Evolutionary conservation across 1,140 invertebrate species (phyloP), one percentile per base, ranked within the genome.

Genomic region (Dermatophagoides farinae): DNA sequence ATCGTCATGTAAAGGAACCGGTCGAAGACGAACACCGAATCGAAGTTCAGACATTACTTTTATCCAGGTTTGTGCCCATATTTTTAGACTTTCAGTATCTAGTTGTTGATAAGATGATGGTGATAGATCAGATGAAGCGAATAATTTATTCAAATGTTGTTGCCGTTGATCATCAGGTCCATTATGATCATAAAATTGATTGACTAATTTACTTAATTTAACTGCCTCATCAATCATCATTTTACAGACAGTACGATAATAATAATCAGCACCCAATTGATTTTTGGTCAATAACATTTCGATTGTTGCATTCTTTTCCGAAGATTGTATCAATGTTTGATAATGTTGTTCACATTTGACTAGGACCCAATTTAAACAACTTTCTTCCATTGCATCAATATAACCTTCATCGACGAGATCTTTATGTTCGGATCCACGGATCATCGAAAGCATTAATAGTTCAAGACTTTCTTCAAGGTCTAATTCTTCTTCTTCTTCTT

Each of bases 41-140:
- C 62, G 20, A 16, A 88, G 73, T 70, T 95, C 86, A 49, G 82
- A 78, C 68, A 95, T 91, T 16, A 95, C 88, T 57, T 97, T 90
- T 67, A 95, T 84, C 92, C 92, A 97, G 70, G 95, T 83, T 65
- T 87, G 78, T 64, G 90, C 89, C 88, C 91, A 74, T n/a, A 72
- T 72, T 62, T 61, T 50, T 38, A 65, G 0, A 14, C 11, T 50
- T 25, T 50, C 47, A 5, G 20, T 20, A 50, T 50, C 47, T 2
- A 25, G n/a, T 25, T 50, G 10, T 5, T 50, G 14, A 11, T 14
- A 20, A 4, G 18, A 12, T 10, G 23, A 25, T 50, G 16, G 4
- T 12, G 23, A 50, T 40, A n/a, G 39, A 44, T 22, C 4, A 31
- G 31, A 31, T 31, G 31, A 31, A 31, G 2, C 31, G 8, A 31